A percentile compares a stretch with the other conserved stretches of the same genome.
Evolutionary conservation across 2,113 vertebrate genomes (phyloP).

Genomic region (Shinisaurus crocodilurus): DNA sequence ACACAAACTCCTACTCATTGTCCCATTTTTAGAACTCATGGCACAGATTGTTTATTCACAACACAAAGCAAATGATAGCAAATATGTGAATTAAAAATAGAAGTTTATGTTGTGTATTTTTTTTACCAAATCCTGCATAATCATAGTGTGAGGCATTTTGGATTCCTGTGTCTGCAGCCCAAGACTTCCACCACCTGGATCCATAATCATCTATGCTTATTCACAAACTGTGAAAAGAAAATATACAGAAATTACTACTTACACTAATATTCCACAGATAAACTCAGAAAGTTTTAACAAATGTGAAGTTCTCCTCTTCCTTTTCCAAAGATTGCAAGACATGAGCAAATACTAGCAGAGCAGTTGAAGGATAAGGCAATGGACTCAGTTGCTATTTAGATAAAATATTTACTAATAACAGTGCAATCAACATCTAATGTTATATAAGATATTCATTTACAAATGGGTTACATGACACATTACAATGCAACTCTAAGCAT

Average conservation of each 20-base stretch:
- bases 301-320: background rate
- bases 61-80: background rate
- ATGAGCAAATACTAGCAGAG: no score
- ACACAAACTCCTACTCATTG: background rate
- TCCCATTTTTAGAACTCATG: background rate
- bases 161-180: constrained; percentile 93
- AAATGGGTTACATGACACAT: no score
- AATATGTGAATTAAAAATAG: background rate
- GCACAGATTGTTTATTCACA: background rate
- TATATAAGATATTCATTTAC: background rate
- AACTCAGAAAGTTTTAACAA: background rate
- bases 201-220: constrained; percentile 86
- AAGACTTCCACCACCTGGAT: constrained; percentile 96
- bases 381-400: no score
- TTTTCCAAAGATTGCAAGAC: background rate
- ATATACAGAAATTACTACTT: constrained; percentile 14
- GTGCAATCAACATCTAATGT: background rate
- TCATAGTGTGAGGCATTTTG: constrained; percentile 99
- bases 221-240: constrained; percentile 78
- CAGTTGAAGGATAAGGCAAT: no score
- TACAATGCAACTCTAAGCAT: background rate
- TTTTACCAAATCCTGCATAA: constrained; percentile 99
- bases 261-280: background rate
- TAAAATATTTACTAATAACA: background rate
- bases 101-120: background rate